A percentile compares a stretch with the other conserved stretches of the same genome.
Evolutionary conservation across 2,113 vertebrate species (phyloP).

Genomic region (Sisor rabdophorus): DNA sequence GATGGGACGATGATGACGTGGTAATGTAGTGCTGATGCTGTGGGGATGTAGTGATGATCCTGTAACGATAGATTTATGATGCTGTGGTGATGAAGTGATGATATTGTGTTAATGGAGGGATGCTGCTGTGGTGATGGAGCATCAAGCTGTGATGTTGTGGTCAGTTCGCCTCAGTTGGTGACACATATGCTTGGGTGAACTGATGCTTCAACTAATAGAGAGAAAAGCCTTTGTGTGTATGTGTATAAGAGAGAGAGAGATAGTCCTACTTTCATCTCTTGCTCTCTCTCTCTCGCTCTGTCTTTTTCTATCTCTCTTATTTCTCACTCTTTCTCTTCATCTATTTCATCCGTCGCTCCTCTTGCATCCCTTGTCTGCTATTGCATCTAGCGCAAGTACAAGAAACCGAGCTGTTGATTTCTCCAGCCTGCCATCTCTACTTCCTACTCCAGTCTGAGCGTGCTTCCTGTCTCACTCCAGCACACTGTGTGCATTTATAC

Average conservation of each 20-base stretch:
- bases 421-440: not conserved
- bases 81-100: too few relatives aligned
- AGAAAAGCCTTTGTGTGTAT: not conserved
- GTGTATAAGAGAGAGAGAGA: not conserved
- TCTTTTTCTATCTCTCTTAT: too few relatives aligned
- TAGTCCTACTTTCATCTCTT: conserved; percentile 1
- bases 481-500: not conserved
- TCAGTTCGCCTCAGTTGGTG: not conserved
- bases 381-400: not conserved
- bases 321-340: not conserved
- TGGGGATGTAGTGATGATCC: not conserved
- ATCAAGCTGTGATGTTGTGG: not conserved
- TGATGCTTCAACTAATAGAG: not conserved
- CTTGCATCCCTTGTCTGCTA: not conserved
- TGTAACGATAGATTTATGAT: not conserved
- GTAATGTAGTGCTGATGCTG: not conserved
- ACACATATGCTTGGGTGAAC: conserved; percentile 4
- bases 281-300: too few relatives aligned
- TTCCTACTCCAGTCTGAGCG: not conserved
- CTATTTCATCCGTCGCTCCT: not conserved
- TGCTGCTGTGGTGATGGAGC: not conserved
- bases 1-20: not conserved
- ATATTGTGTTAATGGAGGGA: not conserved
- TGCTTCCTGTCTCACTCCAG: not conserved
- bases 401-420: not conserved